These are phyloP conservation scores for Trichomalopsis sarcophagae DNA, from an alignment of 1,140 invertebrate species.

Conservation along the genomic window DNA sequence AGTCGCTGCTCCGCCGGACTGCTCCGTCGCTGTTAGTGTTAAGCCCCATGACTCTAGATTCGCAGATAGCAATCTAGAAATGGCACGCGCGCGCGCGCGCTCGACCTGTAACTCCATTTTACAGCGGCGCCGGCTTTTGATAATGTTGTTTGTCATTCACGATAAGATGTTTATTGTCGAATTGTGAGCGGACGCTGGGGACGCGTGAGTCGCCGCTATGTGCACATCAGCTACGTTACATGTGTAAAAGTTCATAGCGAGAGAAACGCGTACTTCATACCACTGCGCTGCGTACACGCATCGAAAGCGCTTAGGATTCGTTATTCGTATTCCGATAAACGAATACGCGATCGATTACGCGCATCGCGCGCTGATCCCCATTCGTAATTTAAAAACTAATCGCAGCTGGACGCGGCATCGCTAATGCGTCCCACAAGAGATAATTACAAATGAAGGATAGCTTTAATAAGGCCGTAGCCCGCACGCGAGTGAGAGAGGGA, in stretches of 20 bases:
- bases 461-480: slow-evolving; percentile 42
- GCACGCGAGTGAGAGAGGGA: neutral
- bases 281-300: no score
- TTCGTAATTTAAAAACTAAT: slow-evolving; percentile 40
- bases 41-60: slow-evolving; percentile 49
- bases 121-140: slow-evolving; percentile 37
- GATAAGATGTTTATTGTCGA: slow-evolving; percentile 53
- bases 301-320: no score
- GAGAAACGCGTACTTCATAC: neutral
- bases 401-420: slow-evolving; percentile 20
- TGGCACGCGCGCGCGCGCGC: slow-evolving; percentile 18
- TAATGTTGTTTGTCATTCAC: slow-evolving; percentile 53
- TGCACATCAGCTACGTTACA: neutral
- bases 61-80: slow-evolving; percentile 50
- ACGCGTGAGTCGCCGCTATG: neutral
- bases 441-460: slow-evolving; percentile 51
- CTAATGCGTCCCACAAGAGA: slow-evolving; percentile 43
- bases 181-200: slow-evolving; percentile 23
- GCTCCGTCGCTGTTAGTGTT: slow-evolving; percentile 41
- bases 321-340: neutral
- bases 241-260: slow-evolving; percentile 25
- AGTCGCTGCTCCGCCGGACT: slow-evolving; percentile 11
- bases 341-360: neutral
- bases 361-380: neutral
- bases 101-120: slow-evolving; percentile 45